Evolutionary conservation across 2,888 invertebrate species (phyloP).

Genomic region (Dromius quadrimaculatus): DNA sequence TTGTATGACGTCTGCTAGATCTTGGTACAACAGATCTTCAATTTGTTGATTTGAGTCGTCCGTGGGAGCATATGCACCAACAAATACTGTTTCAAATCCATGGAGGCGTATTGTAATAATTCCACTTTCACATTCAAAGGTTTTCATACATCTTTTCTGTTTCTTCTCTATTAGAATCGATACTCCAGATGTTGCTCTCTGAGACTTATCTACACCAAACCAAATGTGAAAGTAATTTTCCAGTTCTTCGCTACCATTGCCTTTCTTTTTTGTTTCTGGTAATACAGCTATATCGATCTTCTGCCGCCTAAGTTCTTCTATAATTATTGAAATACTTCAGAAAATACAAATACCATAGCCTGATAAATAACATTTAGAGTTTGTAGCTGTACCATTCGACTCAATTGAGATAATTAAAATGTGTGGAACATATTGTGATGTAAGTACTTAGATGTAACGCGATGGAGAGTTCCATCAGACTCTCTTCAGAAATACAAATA

Average conservation of each 20-base stretch:
- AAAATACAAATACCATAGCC: too few relatives aligned
- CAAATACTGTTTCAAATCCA: not conserved
- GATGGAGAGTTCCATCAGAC: too few relatives aligned
- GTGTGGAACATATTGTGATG: too few relatives aligned
- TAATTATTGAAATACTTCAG: too few relatives aligned
- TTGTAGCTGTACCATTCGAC: too few relatives aligned
- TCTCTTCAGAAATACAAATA: too few relatives aligned
- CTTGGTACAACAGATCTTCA: not conserved
- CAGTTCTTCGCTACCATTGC: not conserved
- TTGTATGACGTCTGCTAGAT: not conserved
- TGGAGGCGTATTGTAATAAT: not conserved
- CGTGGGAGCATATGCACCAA: not conserved
- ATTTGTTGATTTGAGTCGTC: not conserved
- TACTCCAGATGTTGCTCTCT: not conserved
- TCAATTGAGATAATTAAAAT: too few relatives aligned
- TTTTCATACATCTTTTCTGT: not conserved
- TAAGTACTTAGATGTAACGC: too few relatives aligned
- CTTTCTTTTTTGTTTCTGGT: slow-evolving; percentile 31
- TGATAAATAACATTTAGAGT: too few relatives aligned
- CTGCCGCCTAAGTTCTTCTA: slow-evolving; percentile 7
- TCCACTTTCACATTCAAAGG: not conserved
- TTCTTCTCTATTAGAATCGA: not conserved
- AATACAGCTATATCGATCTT: slow-evolving; percentile 31
- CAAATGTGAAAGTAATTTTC: not conserved
- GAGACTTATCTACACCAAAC: not conserved